Percentiles rank a stretch among this genome's conserved stretches.
phyloP scores from a whole-genome alignment of 2,888 invertebrate genomes.

The Mechanitis mazaeus region DNA sequence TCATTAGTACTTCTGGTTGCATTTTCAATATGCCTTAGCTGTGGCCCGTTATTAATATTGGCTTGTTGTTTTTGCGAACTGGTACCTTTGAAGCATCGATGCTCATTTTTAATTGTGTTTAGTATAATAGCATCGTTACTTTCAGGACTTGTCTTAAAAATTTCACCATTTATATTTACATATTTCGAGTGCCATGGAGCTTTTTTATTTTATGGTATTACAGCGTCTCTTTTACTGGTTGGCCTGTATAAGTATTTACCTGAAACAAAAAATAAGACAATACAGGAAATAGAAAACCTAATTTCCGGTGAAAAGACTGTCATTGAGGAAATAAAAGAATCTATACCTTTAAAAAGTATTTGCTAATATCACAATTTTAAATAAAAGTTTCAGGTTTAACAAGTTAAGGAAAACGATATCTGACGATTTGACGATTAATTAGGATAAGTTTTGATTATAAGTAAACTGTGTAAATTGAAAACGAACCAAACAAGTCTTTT shows the following conservation, averaged over 20 bases:
- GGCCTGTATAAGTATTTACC: constrained; percentile 27
- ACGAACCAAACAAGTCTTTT: too few species aligned
- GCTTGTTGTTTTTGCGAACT: constrained; percentile 33
- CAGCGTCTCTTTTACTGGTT: constrained; percentile 15
- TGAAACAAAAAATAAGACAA: constrained; percentile 33
- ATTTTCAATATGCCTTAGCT: constrained; percentile 42
- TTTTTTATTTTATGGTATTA: constrained; percentile 27
- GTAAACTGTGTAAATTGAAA: too few species aligned
- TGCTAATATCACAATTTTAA: neutral
- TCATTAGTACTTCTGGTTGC: constrained; percentile 42
- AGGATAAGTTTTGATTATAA: too few species aligned
- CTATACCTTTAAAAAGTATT: neutral
- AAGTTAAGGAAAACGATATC: too few species aligned
- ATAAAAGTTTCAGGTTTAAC: neutral
- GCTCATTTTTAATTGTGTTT: constrained; percentile 6
- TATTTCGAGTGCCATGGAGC: constrained; percentile 34
- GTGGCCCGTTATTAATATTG: constrained; percentile 41
- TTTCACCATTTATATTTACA: constrained; percentile 33
- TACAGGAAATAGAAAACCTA: constrained; percentile 32
- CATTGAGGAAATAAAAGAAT: neutral
- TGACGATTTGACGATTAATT: too few species aligned
- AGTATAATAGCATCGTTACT: neutral
- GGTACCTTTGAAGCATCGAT: constrained; percentile 10
- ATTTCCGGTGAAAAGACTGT: neutral
- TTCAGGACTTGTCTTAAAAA: constrained; percentile 33